Evolutionary conservation across 2,113 vertebrate genomes (phyloP), one percentile per base, ranked within the genome.

Genomic region (Panthera uncia): DNA sequence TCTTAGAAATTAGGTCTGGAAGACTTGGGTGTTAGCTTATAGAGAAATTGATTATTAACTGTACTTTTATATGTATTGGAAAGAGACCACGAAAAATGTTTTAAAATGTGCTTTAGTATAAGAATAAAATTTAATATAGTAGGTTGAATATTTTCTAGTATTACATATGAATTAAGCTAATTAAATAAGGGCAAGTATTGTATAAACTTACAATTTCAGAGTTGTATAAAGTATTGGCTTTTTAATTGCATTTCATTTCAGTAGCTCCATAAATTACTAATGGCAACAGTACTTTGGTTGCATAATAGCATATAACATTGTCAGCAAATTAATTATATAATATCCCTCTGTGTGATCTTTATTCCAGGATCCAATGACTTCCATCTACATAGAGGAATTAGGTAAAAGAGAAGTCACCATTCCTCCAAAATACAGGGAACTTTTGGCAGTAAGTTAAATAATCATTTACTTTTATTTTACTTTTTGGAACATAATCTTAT

Each of bases 341-440:
- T n/a, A 61, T 25, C 7, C 63, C 1, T 94, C 4, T 82, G 15
- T 96, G 18, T 89, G 68, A n/a, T 97, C 96, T 52, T 94, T 94
- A 6, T 97, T 97, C 38, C 19, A 99, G 99, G 99, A 99, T 88
- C 97, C 97, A 55, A n/a, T 99, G 89, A 94, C 41, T 69, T 98
- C 98, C 31, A 97, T 33, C 25, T 98, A 99, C 82, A 85, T 99
- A 84, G 99, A 99, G 87, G 98, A 98, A 92, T 0, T 99, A 91
- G 99, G 99, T 33, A 98, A 99, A 97, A 95, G 98, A 76, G 99
- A 99, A 86, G 82, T 95, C 45, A 98, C 98, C 84, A 98, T 99
- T 36, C 99, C 99, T 96, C 99, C 98, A 94, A 97, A 98, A 69
- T 99, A 99, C 1, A 98, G 99, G 79, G 98, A 99, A 81, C 86